Base-by-base conservation (phyloP, 2,888 invertebrate genomes). In the Nipponacmea schrenckii region DNA sequence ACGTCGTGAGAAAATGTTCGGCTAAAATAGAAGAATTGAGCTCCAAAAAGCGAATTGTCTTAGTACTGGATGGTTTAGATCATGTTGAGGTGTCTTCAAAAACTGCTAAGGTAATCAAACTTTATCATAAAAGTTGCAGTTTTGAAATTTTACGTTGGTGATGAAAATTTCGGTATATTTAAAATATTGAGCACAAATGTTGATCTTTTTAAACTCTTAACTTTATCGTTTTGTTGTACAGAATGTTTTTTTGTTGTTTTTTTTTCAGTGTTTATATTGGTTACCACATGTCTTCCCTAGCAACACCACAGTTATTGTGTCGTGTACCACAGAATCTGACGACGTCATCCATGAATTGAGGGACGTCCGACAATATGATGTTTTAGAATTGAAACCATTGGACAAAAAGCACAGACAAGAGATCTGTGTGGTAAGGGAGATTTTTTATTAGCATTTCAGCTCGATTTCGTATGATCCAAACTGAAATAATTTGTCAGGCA, bases 1-100 rank as follows among this genome's bases (percentile, higher is more conserved):
- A 66, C 20, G 20, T 66, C 20, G 20, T 45, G 66, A 46, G 27
- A 17, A 56, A 31, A 48, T 56, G 27, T 20, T 31, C 20, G 45
- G 56, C 48, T n/a, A 39, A 68, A 26, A 7, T 56, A 24, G 48
- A 31, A 50, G 39, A 20, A 79, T 78, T 67, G 70, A 73, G 24
- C 5, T 24, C 17, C 1, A 56, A 56, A 10, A 56, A 56, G 56
- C 56, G 56, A 24, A 74, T 79, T 4, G 74, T 80, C 3, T 12
- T 82, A 7, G 71, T 81, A 2, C 66, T 83, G 62, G 83, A 83
- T 74, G 83, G 81, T 0, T 67, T 81, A 27, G 80, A 81, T 45
- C 80, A 79, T 71, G 74, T 81, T 8, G 72, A 72, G 24, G 73
- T 63, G 24, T 17, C 69, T 14, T 73, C 74, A 45, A 81, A 81